Evolutionary conservation across 2,113 vertebrate species (phyloP).

Genomic region (Entomyzon cyanotis): DNA sequence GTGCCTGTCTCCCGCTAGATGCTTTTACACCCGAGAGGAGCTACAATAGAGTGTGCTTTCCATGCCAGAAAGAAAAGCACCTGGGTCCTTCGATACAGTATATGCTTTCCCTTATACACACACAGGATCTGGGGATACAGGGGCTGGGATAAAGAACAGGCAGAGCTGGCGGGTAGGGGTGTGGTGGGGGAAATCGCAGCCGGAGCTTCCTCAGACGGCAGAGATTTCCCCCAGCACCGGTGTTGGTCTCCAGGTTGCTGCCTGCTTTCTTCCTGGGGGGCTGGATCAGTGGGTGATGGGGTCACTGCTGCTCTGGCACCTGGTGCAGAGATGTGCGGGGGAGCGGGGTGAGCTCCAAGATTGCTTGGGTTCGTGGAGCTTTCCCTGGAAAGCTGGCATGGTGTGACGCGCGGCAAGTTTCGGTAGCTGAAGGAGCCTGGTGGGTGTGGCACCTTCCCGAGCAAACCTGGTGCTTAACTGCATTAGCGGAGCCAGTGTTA

Average conservation of each 20-base stretch:
- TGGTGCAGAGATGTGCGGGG: background rate
- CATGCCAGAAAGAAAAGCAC: background rate
- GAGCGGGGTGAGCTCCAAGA: background rate
- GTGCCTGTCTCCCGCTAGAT: background rate
- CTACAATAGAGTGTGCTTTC: background rate
- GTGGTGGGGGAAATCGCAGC: background rate
- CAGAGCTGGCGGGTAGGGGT: background rate
- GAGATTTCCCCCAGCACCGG: background rate
- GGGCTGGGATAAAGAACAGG: background rate
- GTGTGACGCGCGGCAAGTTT: background rate
- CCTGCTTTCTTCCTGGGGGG: background rate
- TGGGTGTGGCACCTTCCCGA: constrained; percentile 35
- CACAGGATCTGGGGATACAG: background rate
- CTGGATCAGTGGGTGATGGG: background rate
- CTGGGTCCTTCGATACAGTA: background rate
- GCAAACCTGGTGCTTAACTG: background rate
- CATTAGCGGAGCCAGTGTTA: fast-evolving
- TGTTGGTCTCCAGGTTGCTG: background rate
- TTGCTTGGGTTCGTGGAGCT: background rate
- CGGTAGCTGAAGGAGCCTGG: background rate
- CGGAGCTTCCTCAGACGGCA: background rate
- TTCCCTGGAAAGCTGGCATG: background rate
- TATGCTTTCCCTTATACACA: background rate
- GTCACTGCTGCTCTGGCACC: background rate
- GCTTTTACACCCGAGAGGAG: background rate